Percentiles rank a stretch among this genome's conserved stretches.
Conservation (phyloP, 2,113 vertebrate genomes). For the Atractosteus spatula region DNA sequence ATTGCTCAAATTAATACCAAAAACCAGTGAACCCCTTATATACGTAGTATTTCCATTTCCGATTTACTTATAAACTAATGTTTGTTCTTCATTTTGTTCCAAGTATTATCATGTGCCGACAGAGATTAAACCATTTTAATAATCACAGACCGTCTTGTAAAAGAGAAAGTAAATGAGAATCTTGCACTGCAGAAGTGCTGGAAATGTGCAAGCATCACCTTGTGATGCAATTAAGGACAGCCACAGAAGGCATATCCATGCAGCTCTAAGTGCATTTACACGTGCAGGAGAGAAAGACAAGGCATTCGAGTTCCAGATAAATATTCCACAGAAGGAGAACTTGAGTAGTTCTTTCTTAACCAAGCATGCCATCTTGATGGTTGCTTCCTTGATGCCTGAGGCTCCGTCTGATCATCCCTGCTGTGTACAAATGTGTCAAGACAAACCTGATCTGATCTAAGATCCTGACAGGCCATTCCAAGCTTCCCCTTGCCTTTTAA, state of each 20-base stretch:
- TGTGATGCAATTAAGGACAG: neutral
- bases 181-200: too few relatives aligned
- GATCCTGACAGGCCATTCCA: slow-evolving; percentile 2
- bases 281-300: too few relatives aligned
- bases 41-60: too few relatives aligned
- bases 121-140: too few relatives aligned
- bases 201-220: too few relatives aligned
- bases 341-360: neutral
- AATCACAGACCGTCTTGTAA: too few relatives aligned
- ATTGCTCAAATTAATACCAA: too few relatives aligned
- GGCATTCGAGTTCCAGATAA: neutral
- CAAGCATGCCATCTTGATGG: neutral
- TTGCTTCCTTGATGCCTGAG: neutral
- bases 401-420: slow-evolving; percentile 7
- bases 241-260: slow-evolving; percentile 2
- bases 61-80: too few relatives aligned
- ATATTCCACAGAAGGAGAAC: neutral
- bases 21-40: too few relatives aligned
- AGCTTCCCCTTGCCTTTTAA: slow-evolving; percentile 7
- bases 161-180: too few relatives aligned
- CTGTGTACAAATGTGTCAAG: neutral
- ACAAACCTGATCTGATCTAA: slow-evolving; percentile 19
- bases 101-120: too few relatives aligned
- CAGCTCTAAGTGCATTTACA: neutral
- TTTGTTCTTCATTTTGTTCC: too few relatives aligned